phyloP scores from a whole-genome alignment of 37 sponge, comb jelly and placozoan species.

The Beroe forskalii region DNA sequence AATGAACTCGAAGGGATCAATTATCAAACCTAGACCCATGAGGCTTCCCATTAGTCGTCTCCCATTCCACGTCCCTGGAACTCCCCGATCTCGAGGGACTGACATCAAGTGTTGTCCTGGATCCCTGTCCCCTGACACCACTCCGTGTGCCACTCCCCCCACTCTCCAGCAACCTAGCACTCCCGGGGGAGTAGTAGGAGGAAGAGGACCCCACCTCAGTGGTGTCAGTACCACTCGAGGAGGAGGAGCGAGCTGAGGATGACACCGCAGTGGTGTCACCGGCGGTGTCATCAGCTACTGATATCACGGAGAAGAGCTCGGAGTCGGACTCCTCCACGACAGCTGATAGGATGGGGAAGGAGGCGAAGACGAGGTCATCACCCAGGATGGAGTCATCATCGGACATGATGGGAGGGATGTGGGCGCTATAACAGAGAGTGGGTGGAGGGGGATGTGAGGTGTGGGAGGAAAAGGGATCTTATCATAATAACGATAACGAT shows the following conservation, averaged over 20 bases:
- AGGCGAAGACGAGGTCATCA: not conserved
- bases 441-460: too few species aligned
- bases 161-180: not conserved
- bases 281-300: not conserved
- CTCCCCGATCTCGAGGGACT: not conserved
- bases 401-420: not conserved
- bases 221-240: not conserved
- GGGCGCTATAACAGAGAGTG: too few species aligned
- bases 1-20: too few species aligned
- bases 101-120: not conserved
- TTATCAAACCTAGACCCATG: not conserved
- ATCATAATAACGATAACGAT: too few species aligned
- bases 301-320: not conserved
- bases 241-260: not conserved
- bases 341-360: not conserved
- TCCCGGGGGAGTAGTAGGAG: not conserved
- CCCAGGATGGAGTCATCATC: not conserved
- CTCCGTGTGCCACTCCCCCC: not conserved
- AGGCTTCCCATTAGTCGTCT: not conserved
- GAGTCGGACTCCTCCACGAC: not conserved
- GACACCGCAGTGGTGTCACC: not conserved
- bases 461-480: too few species aligned
- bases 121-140: not conserved
- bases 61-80: not conserved
- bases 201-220: not conserved